phyloP scores from a whole-genome alignment of 2,888 invertebrate species.

The Asteroscopus sphinx region DNA sequence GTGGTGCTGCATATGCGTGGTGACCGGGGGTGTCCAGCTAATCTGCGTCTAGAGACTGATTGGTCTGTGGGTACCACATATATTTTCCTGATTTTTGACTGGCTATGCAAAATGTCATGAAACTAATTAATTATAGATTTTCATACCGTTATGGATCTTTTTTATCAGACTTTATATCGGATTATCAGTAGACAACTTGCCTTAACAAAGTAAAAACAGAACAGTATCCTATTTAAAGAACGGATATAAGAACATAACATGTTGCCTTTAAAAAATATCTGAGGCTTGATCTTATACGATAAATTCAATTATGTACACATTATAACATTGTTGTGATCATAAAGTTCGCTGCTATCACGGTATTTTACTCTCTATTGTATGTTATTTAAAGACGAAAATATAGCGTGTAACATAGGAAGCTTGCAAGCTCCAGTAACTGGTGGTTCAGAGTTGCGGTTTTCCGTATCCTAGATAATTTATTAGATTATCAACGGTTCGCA shows the following conservation, averaged over 20 bases:
- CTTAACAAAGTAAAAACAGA: conserved; percentile 26
- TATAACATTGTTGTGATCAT: conserved; percentile 36
- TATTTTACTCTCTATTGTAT: conserved; percentile 34
- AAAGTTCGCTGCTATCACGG: conserved; percentile 8
- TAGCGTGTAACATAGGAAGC: conserved; percentile 18
- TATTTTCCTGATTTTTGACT: too few relatives aligned
- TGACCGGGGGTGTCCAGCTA: too few relatives aligned
- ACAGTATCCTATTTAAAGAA: conserved; percentile 9
- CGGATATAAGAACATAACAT: conserved; percentile 25
- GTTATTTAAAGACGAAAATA: conserved; percentile 26
- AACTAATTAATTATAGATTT: neutral
- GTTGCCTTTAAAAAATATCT: conserved; percentile 28
- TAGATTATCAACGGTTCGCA: conserved; percentile 60
- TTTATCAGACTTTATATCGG: conserved; percentile 6
- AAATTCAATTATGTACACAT: conserved; percentile 43
- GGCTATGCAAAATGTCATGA: too few relatives aligned
- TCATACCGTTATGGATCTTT: neutral
- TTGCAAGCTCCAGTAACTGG: conserved; percentile 32
- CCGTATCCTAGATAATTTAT: conserved; percentile 64
- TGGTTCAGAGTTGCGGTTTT: conserved; percentile 57
- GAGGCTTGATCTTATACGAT: conserved; percentile 33
- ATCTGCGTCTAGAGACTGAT: too few relatives aligned
- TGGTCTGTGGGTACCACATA: too few relatives aligned
- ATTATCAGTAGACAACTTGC: conserved; percentile 13
- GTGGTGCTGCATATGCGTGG: too few relatives aligned